Evolutionary conservation across 1,140 invertebrate genomes (phyloP).

Genomic region (Cyrtorhinus lividipennis): DNA sequence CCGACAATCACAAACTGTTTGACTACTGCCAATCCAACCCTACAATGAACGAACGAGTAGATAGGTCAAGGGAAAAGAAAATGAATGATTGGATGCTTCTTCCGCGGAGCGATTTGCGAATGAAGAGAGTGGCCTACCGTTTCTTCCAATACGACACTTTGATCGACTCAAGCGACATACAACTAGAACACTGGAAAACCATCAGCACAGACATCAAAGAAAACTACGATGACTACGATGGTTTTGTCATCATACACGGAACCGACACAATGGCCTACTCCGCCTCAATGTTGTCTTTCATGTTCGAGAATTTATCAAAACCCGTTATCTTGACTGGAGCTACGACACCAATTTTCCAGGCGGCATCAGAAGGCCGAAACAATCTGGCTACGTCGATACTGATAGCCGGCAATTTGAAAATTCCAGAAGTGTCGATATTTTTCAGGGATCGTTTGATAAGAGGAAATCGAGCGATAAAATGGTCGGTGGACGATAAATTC

Average conservation of each 20-base stretch:
- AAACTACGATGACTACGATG: conserved; percentile 72
- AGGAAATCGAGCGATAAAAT: conserved; percentile 81
- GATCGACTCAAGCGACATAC: conserved; percentile 88
- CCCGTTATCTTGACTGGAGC: conserved; percentile 91
- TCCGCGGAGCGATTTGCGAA: conserved; percentile 19
- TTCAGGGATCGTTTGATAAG: conserved; percentile 80
- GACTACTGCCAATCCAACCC: background rate
- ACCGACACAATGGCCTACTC: conserved; percentile 95
- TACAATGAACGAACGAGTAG: background rate
- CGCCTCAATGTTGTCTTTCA: conserved; percentile 86
- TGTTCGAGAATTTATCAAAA: conserved; percentile 90
- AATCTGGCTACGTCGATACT: conserved; percentile 84
- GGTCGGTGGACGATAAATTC: conserved; percentile 60
- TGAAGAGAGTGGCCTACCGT: conserved; percentile 49
- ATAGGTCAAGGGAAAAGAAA: no score
- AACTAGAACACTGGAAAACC: conserved; percentile 72
- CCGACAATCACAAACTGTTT: conserved; percentile 32
- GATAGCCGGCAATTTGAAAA: conserved; percentile 73
- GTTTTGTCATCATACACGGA: conserved; percentile 91
- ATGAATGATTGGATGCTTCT: conserved; percentile 19
- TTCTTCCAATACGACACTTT: conserved; percentile 77
- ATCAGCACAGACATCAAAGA: conserved; percentile 80
- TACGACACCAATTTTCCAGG: conserved; percentile 81
- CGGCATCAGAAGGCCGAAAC: conserved; percentile 75
- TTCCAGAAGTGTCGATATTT: conserved; percentile 87